A percentile compares a stretch with the other conserved stretches of the same genome.
Evolutionary conservation across 2,797 vertebrate species (phyloP).

Genomic region (Sebastiscus albofasciatus): DNA sequence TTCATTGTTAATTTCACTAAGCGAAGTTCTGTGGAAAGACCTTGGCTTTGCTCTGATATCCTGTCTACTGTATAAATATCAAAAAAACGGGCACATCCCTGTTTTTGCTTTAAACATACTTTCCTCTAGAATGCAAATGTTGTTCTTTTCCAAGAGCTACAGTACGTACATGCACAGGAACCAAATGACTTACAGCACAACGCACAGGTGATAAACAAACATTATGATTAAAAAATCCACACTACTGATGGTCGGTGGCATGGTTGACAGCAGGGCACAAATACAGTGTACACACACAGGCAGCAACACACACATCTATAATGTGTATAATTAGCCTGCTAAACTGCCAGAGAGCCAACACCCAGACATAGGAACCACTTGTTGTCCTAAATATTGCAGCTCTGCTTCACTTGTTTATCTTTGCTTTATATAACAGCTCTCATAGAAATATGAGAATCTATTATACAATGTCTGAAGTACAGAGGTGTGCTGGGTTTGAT

Average conservation of each 20-base stretch:
- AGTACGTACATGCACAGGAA: background rate
- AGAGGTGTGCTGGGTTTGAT: background rate
- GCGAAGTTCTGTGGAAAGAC: background rate
- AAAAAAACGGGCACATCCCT: background rate
- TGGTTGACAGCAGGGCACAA: conserved; percentile 4
- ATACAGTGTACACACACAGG: conserved; percentile 1
- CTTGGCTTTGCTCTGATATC: background rate
- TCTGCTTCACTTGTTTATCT: conserved; percentile 20
- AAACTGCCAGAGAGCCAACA: conserved; percentile 41
- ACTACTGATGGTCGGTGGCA: background rate
- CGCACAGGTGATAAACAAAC: background rate
- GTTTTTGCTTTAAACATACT: background rate
- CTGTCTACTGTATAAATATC: background rate
- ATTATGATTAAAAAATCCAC: conserved; percentile 19
- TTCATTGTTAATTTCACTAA: conserved; percentile 24
- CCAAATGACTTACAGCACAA: background rate
- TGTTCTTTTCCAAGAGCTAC: background rate
- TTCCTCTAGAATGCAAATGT: background rate
- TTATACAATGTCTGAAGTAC: background rate
- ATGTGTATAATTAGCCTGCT: conserved; percentile 49
- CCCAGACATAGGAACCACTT: conserved; percentile 27
- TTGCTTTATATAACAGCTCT: conserved; percentile 15
- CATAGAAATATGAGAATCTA: background rate
- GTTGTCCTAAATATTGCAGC: conserved; percentile 36
- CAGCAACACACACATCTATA: conserved; percentile 11